Conservation (phyloP, 2,888 invertebrate species). For the Rhingia campestris region DNA sequence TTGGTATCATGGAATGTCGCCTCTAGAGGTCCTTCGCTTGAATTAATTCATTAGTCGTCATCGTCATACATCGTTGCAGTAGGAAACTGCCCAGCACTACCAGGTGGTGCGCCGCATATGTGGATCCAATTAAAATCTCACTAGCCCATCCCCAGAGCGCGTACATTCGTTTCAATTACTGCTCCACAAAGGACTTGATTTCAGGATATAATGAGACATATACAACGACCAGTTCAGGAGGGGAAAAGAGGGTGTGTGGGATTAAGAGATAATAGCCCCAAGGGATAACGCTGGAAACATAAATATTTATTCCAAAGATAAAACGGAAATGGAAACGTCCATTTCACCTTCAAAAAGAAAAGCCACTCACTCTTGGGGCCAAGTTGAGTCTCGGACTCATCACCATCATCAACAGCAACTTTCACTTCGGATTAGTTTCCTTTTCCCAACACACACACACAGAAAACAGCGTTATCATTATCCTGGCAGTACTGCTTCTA, state of each 20-base stretch:
- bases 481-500: slow-evolving; percentile 24
- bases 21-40: slow-evolving; percentile 50
- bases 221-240: not conserved
- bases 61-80: slow-evolving; percentile 6
- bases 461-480: slow-evolving; percentile 49
- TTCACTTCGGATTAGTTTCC: slow-evolving; percentile 74
- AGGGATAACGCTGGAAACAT: slow-evolving; percentile 66
- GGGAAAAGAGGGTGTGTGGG: slow-evolving; percentile 9
- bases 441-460: slow-evolving; percentile 32
- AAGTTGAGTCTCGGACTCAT: slow-evolving; percentile 36
- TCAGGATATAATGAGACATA: slow-evolving; percentile 71
- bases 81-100: not conserved
- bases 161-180: slow-evolving; percentile 69
- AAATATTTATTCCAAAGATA: slow-evolving; percentile 72
- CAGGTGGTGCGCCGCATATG: slow-evolving; percentile 49
- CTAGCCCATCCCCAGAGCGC: slow-evolving; percentile 1
- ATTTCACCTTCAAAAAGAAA: slow-evolving; percentile 50
- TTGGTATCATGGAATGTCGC: slow-evolving; percentile 40
- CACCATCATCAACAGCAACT: slow-evolving; percentile 69
- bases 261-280: slow-evolving; percentile 69
- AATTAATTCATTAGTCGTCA: slow-evolving; percentile 68
- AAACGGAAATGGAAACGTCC: slow-evolving; percentile 65
- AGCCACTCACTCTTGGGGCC: slow-evolving; percentile 1
- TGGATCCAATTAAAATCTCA: slow-evolving; percentile 70
- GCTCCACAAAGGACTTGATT: slow-evolving; percentile 69